Base-by-base conservation (phyloP, 2,113 vertebrate genomes). In the Taurulus bubalis region DNA sequence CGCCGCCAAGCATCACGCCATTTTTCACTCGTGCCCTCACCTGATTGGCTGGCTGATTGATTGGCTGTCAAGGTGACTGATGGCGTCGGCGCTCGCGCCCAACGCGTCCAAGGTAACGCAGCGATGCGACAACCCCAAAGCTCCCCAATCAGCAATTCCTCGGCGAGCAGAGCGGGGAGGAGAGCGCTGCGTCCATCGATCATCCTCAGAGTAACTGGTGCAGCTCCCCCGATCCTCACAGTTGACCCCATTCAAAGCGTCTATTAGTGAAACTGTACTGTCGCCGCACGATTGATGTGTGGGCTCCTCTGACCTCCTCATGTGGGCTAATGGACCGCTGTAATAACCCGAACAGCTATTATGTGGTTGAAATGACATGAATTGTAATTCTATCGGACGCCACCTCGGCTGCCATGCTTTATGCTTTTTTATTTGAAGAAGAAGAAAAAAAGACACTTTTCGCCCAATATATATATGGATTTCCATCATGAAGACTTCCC, bases 1-100 rank as follows among this genome's bases (percentile, higher is more conserved):
- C 60, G 5, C 26, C 71, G 53, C 49, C 38, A 10, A 71, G 64
- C 38, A 32, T 63, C 58, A 28, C 47, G 49, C 40, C 77, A 73
- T 71, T 79, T 77, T 26, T 66, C 71, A 75, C 22, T 4, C 66
- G 24, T 58, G 58, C 79, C 84, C 75, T 78, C 77, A 77, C 45
- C 81, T 85, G 85, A 86, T 91, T 86, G 83, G 42, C 32, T 70
- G 68, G 47, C 56, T 86, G 81, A 91, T 82, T 90, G 91, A 92
- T 87, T 78, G 82, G 36, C 83, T 82, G 77, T 88, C 84, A 75
- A 53, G 56, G 32, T 92, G 91, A 93, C 53, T 67, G 85, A 93
- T 93, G 90, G 72, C 28, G 67, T 71, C 63, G 58, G 56, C 20
- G 38, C 51, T 40, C 59, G 26, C 9, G 40, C 75, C 82, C 47